Percentiles rank a stretch among this genome's conserved stretches.
These are phyloP conservation scores for Lissocephala sabroskyi DNA, from an alignment of 2,888 invertebrate species.

Conservation along the genomic window DNA sequence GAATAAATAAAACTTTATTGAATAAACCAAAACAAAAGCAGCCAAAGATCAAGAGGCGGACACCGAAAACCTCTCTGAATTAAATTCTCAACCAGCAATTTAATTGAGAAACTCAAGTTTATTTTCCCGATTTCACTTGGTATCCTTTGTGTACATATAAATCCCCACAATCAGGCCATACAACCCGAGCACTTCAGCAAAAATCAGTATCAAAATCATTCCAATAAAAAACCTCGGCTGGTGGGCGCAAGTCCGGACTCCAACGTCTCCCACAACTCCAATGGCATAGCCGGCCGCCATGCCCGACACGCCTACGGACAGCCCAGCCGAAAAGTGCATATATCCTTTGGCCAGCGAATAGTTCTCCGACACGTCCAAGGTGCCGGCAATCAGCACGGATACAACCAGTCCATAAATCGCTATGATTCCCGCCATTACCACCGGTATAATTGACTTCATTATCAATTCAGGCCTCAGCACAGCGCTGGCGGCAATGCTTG, in stretches of 20 bases:
- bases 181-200: slow-evolving; percentile 44
- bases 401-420: slow-evolving; percentile 99
- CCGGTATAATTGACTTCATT: slow-evolving; percentile 99
- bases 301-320: slow-evolving; percentile 97
- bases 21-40: slow-evolving; percentile 6
- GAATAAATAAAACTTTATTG: slow-evolving; percentile 19
- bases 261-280: slow-evolving; percentile 77
- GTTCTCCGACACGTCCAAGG: slow-evolving; percentile 10
- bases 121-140: neutral
- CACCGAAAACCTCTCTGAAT: neutral
- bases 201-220: slow-evolving; percentile 83
- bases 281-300: slow-evolving; percentile 99
- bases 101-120: neutral
- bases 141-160: slow-evolving; percentile 97
- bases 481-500: slow-evolving; percentile 99
- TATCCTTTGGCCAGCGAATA: slow-evolving; percentile 83
- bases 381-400: slow-evolving; percentile 95
- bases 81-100: too few species aligned
- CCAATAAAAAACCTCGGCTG: slow-evolving; percentile 99
- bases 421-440: slow-evolving; percentile 99
- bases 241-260: slow-evolving; percentile 95
- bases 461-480: slow-evolving; percentile 99
- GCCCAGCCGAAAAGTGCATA: slow-evolving; percentile 96
- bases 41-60: neutral
- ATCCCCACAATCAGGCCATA: slow-evolving; percentile 74